These are phyloP conservation scores for Drosophila multiciliata DNA, from an alignment of 2,888 invertebrate species.

Conservation along the genomic window DNA sequence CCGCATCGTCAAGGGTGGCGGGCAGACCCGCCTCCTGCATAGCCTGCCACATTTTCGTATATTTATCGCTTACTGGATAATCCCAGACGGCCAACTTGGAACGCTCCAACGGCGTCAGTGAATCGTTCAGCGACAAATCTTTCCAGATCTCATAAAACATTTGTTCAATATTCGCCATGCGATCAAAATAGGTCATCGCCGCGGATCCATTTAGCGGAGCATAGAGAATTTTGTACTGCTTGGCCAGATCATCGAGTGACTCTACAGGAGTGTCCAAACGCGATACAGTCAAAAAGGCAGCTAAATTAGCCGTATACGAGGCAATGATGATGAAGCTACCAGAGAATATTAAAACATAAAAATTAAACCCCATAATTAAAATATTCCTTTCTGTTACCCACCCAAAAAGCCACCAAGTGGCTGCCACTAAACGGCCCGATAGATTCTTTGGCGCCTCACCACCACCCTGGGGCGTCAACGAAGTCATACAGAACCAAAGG, in stretches of 20 bases:
- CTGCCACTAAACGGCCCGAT: conserved; percentile 96
- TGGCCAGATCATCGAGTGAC: conserved; percentile 96
- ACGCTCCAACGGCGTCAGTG: conserved; percentile 93
- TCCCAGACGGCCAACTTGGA: conserved; percentile 99
- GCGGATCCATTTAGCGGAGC: conserved; percentile 95
- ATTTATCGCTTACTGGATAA: conserved; percentile 99
- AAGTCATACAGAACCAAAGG: conserved; percentile 99
- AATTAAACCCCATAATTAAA: not conserved
- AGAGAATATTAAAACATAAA: not conserved
- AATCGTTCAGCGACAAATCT: conserved; percentile 98
- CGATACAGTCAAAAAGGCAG: conserved; percentile 98
- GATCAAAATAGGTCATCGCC: conserved; percentile 96
- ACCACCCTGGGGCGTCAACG: conserved; percentile 96
- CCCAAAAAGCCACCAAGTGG: conserved; percentile 99
- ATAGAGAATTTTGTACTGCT: conserved; percentile 98
- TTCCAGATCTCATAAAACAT: conserved; percentile 99
- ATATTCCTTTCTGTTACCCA: conserved; percentile 62
- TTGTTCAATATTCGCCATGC: conserved; percentile 98
- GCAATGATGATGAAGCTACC: conserved; percentile 97
- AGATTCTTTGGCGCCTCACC: conserved; percentile 98
- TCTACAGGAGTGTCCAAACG: conserved; percentile 96
- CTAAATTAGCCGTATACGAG: conserved; percentile 98
- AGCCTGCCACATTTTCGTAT: conserved; percentile 99
- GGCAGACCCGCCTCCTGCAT: conserved; percentile 95
- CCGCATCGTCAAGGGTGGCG: conserved; percentile 90